Base-by-base conservation (phyloP, 2,888 invertebrate genomes). In the Adelphocoris suturalis region DNA sequence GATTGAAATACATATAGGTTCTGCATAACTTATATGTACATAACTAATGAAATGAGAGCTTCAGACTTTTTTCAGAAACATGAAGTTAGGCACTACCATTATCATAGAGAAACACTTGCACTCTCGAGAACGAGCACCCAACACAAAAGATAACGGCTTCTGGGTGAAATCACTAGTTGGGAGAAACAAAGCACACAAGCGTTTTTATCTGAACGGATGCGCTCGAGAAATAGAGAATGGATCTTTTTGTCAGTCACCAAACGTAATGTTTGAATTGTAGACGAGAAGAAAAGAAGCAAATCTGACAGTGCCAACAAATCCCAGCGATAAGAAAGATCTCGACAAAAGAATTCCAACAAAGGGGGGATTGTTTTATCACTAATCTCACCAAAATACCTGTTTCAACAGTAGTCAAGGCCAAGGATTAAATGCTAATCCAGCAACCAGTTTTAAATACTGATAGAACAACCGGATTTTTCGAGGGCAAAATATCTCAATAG, bases 401-500 rank as follows among this genome's bases (percentile, higher is more conserved):
- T 19, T 81, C 46, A 81, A 81, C 81, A 81, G 81, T 81, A 81
- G 81, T 81, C 81, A 48, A 81, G 81, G 81, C 81, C 81, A 81
- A 81, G 48, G 48, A 46, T 47, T 81, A 81, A 13, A 37, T 16
- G 46, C 9, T 47, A 81, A 81, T 81, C 81, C 81, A 19, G 28
- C 76, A 28, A 16, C 37, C 28, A 76, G 16, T 14, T n/a, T 61
- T 19, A 4, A 16, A 61, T 4, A 61, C n/a, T 61, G 61, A 61
- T 19, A 61, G n/a, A 19, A 61, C 61, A 19, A 14, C 61, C 19
- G 61, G 61, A n/a, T 52, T 52, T 52, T 52, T 52, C 37, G 2
- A 37, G 37, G 7, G 37, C 37, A 37, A 37, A 37, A 37, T 2
- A 4, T 37, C 37, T 7, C 37, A 37, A 37, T 37, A 37, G 37